Evolutionary conservation across 2,888 invertebrate genomes (phyloP).

Genomic region (Petrophora chlorosata): DNA sequence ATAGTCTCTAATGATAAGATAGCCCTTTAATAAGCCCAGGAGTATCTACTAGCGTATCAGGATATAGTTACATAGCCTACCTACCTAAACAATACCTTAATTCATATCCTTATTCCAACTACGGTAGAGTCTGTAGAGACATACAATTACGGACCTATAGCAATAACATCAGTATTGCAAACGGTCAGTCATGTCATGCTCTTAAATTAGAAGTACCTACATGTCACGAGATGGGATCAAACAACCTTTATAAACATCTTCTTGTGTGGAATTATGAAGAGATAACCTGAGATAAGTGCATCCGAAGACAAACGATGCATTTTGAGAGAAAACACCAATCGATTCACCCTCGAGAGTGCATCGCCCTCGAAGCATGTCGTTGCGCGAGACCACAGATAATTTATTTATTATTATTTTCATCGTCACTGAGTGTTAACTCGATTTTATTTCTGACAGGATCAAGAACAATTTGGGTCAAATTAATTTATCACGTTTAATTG

Average conservation of each 20-base stretch:
- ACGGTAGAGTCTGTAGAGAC: not conserved
- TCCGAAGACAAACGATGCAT: conserved; percentile 54
- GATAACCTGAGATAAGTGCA: conserved; percentile 50
- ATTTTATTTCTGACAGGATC: conserved; percentile 35
- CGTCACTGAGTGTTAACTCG: conserved; percentile 41
- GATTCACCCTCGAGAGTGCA: conserved; percentile 60
- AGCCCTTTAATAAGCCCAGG: too few species aligned
- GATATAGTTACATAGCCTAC: too few species aligned
- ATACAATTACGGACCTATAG: not conserved
- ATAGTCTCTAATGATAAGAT: too few species aligned
- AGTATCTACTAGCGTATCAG: too few species aligned
- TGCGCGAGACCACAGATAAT: conserved; percentile 49
- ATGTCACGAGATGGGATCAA: conserved; percentile 38
- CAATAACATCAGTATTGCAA: conserved; percentile 15
- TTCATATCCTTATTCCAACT: not conserved
- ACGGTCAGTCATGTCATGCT: conserved; percentile 24
- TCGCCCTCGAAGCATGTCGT: conserved; percentile 55
- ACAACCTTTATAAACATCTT: conserved; percentile 47
- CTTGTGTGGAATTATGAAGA: conserved; percentile 50
- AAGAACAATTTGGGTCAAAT: conserved; percentile 18
- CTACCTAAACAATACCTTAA: not conserved
- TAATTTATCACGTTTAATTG: conserved; percentile 8
- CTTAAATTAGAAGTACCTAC: conserved; percentile 23
- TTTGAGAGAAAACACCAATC: conserved; percentile 58
- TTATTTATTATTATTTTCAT: conserved; percentile 53